Evolutionary conservation across 1,140 invertebrate genomes (phyloP).

Genomic region (Trialeurodes vaporariorum): DNA sequence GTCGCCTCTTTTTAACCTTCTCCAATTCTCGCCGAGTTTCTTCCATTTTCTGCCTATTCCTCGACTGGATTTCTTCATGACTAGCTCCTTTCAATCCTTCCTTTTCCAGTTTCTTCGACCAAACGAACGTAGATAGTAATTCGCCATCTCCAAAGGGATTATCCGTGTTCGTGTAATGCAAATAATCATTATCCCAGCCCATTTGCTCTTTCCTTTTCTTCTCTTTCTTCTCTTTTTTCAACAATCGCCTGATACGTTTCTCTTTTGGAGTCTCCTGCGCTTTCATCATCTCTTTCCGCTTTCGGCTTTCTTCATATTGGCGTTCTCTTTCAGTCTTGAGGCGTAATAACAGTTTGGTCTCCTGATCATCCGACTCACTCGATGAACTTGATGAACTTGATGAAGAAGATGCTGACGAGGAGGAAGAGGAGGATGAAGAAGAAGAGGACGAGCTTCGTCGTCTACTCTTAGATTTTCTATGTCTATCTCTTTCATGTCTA

Average conservation of each 20-base stretch:
- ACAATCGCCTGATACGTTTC: conserved; percentile 71
- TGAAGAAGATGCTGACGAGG: conserved; percentile 11
- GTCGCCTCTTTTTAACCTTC: conserved; percentile 80
- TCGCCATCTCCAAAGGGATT: conserved; percentile 98
- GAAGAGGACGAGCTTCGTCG: background rate
- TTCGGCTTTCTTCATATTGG: conserved; percentile 50
- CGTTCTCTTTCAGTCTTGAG: conserved; percentile 56
- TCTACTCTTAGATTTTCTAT: background rate
- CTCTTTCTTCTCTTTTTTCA: conserved; percentile 88
- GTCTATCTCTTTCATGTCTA: too few relatives aligned
- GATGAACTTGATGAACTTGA: conserved; percentile 13
- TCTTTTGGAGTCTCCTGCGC: conserved; percentile 90
- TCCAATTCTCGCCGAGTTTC: conserved; percentile 82
- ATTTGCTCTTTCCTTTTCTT: conserved; percentile 73
- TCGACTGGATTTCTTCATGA: conserved; percentile 69
- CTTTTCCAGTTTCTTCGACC: conserved; percentile 92
- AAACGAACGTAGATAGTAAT: conserved; percentile 85
- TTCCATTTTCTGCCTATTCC: conserved; percentile 75
- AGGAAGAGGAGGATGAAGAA: conserved; percentile 6
- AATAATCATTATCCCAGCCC: conserved; percentile 93
- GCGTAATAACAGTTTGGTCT: conserved; percentile 53
- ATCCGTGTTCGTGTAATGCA: conserved; percentile 93
- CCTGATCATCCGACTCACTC: conserved; percentile 38
- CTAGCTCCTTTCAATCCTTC: conserved; percentile 75
- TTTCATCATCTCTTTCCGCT: conserved; percentile 73